phyloP scores from a whole-genome alignment of 2,888 invertebrate species.

The Mythimna albipuncta region DNA sequence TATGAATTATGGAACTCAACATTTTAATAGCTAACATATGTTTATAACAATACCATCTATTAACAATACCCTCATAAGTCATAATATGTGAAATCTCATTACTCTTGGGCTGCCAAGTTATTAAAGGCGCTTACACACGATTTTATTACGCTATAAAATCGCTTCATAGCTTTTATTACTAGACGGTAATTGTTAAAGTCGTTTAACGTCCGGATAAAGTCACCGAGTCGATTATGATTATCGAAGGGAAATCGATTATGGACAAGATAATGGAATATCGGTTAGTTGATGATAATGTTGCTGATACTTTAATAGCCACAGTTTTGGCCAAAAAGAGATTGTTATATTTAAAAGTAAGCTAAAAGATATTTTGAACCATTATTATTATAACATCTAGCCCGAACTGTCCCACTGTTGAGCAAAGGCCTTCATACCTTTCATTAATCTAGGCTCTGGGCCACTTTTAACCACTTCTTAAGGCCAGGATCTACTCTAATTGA shows the following conservation, averaged over 20 bases:
- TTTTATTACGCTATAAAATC: constrained; percentile 64
- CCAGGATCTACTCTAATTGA: too few species aligned
- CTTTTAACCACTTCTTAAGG: too few species aligned
- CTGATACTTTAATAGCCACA: neutral
- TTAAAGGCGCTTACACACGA: constrained; percentile 60
- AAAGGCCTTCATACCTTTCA: too few species aligned
- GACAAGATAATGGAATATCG: constrained; percentile 19
- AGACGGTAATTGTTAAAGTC: constrained; percentile 65
- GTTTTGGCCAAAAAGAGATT: neutral
- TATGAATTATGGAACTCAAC: constrained; percentile 1
- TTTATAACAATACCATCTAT: constrained; percentile 37
- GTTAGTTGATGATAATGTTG: constrained; percentile 12
- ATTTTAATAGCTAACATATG: constrained; percentile 38
- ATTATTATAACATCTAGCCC: too few species aligned
- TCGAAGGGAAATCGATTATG: constrained; percentile 54
- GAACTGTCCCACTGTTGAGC: too few species aligned
- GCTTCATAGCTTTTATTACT: constrained; percentile 63
- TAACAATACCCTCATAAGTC: constrained; percentile 16
- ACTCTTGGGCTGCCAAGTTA: constrained; percentile 58
- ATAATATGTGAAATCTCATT: constrained; percentile 51
- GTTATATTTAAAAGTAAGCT: too few species aligned
- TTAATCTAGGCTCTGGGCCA: too few species aligned
- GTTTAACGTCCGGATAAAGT: constrained; percentile 60
- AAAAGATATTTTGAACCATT: too few species aligned
- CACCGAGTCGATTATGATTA: constrained; percentile 59